These are phyloP conservation scores for Typhlichthys eigenmanni DNA, from an alignment of 2,797 vertebrate species.

Conservation along the genomic window DNA sequence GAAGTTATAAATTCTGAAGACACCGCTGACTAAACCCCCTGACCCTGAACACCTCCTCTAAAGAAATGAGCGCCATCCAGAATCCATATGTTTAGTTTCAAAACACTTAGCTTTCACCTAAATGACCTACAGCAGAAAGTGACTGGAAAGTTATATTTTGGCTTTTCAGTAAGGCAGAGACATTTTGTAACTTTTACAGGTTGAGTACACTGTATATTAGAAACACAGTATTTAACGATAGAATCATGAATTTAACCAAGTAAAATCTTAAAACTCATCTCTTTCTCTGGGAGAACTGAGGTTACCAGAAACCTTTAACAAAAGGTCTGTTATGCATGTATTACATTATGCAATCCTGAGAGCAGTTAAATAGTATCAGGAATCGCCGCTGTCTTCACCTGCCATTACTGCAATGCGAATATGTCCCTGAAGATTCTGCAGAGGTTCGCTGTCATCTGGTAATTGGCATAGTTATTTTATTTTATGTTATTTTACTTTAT, in stretches of 20 bases:
- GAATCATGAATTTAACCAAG: no score
- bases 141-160: no score
- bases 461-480: background rate
- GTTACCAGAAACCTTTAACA: background rate
- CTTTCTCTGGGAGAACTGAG: background rate
- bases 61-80: slow-evolving; percentile 50
- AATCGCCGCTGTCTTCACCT: background rate
- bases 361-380: background rate
- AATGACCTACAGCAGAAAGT: no score
- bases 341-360: background rate
- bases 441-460: background rate
- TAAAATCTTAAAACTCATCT: no score
- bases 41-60: slow-evolving; percentile 64
- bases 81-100: no score
- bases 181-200: no score
- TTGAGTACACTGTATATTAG: no score
- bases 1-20: slow-evolving; percentile 71
- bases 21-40: slow-evolving; percentile 67
- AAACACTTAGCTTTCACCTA: no score
- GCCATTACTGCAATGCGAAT: background rate
- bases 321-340: background rate
- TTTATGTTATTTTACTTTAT: background rate
- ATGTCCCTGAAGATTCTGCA: background rate
- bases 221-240: no score
- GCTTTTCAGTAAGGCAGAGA: no score